Conservation (phyloP, 2,888 invertebrate genomes). For the Smittia aterrima region DNA sequence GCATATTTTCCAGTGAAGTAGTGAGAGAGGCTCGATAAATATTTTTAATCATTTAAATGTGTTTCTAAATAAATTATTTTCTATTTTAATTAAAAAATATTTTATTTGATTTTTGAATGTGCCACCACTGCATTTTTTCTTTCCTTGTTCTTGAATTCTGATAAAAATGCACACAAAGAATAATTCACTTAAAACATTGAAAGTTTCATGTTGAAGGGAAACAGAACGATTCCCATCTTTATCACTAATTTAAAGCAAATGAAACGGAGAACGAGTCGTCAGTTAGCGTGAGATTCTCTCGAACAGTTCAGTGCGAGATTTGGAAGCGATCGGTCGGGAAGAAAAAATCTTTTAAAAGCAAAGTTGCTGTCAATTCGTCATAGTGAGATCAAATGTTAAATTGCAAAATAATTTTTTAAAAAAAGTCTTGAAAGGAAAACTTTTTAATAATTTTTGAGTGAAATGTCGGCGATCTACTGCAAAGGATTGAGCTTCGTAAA, state of each 20-base stretch:
- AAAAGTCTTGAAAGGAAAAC: not conserved
- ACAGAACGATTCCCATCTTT: not conserved
- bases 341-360: not conserved
- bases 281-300: not conserved
- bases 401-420: not conserved
- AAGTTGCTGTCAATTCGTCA: not conserved
- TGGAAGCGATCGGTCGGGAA: slow-evolving; percentile 3
- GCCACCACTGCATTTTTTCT: too few relatives aligned
- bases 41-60: too few relatives aligned
- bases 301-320: not conserved
- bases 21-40: too few relatives aligned
- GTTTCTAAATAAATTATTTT: too few relatives aligned
- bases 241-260: slow-evolving; percentile 21
- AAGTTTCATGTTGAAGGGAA: not conserved
- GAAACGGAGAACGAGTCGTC: not conserved
- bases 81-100: too few relatives aligned
- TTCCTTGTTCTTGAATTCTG: too few relatives aligned
- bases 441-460: not conserved
- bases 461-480: slow-evolving; percentile 15
- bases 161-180: not conserved
- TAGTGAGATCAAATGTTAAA: not conserved
- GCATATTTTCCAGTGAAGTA: too few relatives aligned
- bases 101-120: too few relatives aligned
- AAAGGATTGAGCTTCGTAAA: not conserved
- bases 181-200: not conserved